These are phyloP conservation scores for Fundulus diaphanus DNA, from an alignment of 2,797 vertebrate genomes.

Conservation along the genomic window DNA sequence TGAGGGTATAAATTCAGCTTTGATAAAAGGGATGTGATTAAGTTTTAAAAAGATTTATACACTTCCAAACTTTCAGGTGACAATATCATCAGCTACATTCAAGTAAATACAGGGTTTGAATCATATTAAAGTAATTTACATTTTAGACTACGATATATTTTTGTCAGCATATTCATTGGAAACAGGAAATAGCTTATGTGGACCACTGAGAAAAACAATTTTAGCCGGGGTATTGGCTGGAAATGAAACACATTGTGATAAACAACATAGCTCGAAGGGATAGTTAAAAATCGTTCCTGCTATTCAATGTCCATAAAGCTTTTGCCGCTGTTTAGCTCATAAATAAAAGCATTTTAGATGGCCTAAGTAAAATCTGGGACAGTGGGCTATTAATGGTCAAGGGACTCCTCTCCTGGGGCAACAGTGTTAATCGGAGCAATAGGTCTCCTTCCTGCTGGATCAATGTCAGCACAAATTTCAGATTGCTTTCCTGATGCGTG, in stretches of 20 bases:
- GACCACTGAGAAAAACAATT: constrained; percentile 4
- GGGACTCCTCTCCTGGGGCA: constrained; percentile 74
- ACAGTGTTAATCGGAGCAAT: constrained; percentile 85
- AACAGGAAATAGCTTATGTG: neutral
- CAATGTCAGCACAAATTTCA: constrained; percentile 89
- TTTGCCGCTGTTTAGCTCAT: constrained; percentile 57
- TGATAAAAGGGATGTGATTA: neutral
- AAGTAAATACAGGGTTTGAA: neutral
- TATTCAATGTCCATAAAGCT: constrained; percentile 36
- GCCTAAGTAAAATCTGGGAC: constrained; percentile 73
- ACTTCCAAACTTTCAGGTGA: neutral
- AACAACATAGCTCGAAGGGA: constrained; percentile 28
- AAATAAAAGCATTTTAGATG: constrained; percentile 77
- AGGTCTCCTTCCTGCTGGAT: constrained; percentile 85
- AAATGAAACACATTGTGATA: constrained; percentile 35
- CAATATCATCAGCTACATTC: neutral
- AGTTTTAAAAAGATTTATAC: neutral
- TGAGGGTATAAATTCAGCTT: too few species aligned
- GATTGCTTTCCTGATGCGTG: constrained; percentile 85
- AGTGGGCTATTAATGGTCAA: constrained; percentile 76
- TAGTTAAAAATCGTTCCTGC: constrained; percentile 18
- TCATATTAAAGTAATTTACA: neutral
- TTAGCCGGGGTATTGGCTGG: constrained; percentile 13
- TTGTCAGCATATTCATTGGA: neutral
- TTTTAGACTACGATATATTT: neutral